phyloP scores from a whole-genome alignment of 2,888 invertebrate genomes.

The Gymnocheta viridis region DNA sequence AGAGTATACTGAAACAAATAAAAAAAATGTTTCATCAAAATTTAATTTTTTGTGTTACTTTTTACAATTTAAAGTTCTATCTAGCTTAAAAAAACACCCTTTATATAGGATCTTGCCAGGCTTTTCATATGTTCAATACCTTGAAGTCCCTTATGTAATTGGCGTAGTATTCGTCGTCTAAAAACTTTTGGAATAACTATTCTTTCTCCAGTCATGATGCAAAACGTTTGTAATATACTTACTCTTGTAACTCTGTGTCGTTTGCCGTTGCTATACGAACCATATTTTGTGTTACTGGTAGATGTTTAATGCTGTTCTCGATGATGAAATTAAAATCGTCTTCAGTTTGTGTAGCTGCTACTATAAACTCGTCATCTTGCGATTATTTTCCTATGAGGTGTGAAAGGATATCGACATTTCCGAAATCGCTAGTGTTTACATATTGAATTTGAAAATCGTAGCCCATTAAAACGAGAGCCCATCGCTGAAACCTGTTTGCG shows the following conservation, averaged over 20 bases:
- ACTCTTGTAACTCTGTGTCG: constrained; percentile 1
- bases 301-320: no score
- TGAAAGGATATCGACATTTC: constrained; percentile 1
- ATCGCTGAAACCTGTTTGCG: background rate
- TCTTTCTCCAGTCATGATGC: background rate
- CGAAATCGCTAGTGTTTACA: constrained; percentile 11
- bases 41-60: no score
- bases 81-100: no score
- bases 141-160: constrained; percentile 13
- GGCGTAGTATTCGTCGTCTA: background rate
- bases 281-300: no score
- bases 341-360: background rate
- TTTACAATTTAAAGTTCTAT: no score
- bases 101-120: no score
- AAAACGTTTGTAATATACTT: background rate
- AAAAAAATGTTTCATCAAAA: no score
- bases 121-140: constrained; percentile 17
- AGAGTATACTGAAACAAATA: no score
- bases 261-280: no score
- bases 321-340: no score
- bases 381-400: background rate
- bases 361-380: background rate
- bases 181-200: constrained; percentile 5
- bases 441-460: constrained; percentile 13
- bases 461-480: background rate